Evolutionary conservation across 1,140 invertebrate genomes (phyloP), one percentile per base, ranked within the genome.

Genomic region (Drosophila oshimai): DNA sequence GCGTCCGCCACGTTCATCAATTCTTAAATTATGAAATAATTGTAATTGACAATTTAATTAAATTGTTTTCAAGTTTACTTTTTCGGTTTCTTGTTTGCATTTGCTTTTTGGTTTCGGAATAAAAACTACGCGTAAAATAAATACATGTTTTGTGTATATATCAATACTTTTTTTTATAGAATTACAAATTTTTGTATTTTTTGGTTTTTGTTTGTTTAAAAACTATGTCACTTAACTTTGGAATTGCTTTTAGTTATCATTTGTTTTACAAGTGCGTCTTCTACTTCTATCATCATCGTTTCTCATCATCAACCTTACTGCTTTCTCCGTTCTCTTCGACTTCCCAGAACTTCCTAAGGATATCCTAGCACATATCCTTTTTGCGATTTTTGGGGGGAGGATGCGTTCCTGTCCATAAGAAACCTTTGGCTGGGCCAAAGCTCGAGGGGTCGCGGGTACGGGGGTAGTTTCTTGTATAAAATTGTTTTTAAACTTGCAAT

Each of bases 1-100:
- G 64, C 74, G 54, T 75, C 51, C 61, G 72, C 58, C 75, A 71
- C 70, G 17, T 58, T 68, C 51, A 29, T 74, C 61, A 71, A 81
- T 89, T 86, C 76, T 77, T 80, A 89, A 80, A 89, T 86, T 88
- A 83, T 60, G 81, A 87, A 88, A 88, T 88, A 88, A 88, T 57
- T 71, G 31, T 87, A 87, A 88, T 87, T 87, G 77, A 88, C 77
- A 87, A 87, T 87, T 88, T 86, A 86, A 86, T 87, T 87, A 80
- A 87, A 81, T 87, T 86, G 76, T 79, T 74, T 74, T 55, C 26
- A 71, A 47, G 53, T 50, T 74, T 60, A 74, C 67, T 54, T 33
- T 58, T 71, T 67, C 53, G 20, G 28, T 51, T 60, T 53, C 67
- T 29, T 31, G 12, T 24, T 37, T 55, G 31, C 41, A 10, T 60